phyloP scores from a whole-genome alignment of 2,113 vertebrate species.

The Pangasianodon gigas region DNA sequence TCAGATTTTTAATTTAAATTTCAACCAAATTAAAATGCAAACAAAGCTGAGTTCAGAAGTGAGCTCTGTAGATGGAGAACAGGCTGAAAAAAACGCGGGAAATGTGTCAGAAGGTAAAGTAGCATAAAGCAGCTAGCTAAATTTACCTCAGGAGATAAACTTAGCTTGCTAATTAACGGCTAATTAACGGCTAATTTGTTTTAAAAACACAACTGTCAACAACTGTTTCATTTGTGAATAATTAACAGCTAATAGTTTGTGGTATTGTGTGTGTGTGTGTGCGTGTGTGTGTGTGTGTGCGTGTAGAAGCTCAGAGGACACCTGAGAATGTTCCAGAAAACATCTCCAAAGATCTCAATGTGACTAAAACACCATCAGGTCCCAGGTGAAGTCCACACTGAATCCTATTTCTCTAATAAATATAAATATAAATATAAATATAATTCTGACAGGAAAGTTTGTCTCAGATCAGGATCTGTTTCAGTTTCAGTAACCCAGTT shows the following conservation, averaged over 20 bases:
- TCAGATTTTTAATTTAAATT: not conserved
- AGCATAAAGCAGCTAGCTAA: not conserved
- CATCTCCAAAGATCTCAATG: not conserved
- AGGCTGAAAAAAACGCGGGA: not conserved
- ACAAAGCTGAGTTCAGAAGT: not conserved
- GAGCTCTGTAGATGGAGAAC: not conserved
- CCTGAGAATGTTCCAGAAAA: not conserved
- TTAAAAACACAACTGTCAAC: not conserved
- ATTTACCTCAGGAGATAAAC: not conserved
- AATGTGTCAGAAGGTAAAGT: not conserved
- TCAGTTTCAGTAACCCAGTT: no score
- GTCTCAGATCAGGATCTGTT: not conserved
- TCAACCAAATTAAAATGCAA: no score
- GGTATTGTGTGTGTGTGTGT: not conserved
- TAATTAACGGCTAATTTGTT: not conserved
- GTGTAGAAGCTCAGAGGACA: not conserved
- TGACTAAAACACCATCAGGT: constrained; percentile 6
- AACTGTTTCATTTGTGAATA: not conserved
- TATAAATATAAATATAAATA: not conserved
- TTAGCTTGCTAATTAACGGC: not conserved
- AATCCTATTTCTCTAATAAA: not conserved
- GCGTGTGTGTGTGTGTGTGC: not conserved
- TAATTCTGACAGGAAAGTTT: not conserved
- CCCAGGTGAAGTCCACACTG: constrained; percentile 10
- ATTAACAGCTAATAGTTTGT: not conserved